These are phyloP conservation scores for Stegana nigrithorax DNA, from an alignment of 2,888 invertebrate genomes.

Conservation along the genomic window DNA sequence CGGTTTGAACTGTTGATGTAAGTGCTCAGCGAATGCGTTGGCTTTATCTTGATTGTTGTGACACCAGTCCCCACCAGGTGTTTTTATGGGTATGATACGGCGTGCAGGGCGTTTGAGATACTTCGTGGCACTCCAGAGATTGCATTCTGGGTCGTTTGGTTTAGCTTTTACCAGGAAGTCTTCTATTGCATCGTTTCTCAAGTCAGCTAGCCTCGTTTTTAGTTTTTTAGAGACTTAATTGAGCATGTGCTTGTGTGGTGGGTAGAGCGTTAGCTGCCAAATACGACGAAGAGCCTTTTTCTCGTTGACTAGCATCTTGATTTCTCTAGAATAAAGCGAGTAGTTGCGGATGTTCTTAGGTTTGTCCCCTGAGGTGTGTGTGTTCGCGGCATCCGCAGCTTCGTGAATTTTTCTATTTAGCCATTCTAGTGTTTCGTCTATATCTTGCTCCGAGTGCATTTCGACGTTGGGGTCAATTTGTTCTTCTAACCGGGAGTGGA, in stretches of 20 bases:
- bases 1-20: not conserved
- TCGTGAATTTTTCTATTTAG: not conserved
- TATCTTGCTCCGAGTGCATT: not conserved
- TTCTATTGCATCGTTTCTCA: no score
- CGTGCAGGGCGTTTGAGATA: no score
- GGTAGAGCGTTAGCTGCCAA: not conserved
- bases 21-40: not conserved
- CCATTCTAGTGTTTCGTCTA: not conserved
- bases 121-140: no score
- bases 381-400: not conserved
- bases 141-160: no score
- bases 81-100: no score
- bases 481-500: not conserved
- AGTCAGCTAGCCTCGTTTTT: no score
- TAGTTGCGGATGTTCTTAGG: not conserved
- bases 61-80: no score
- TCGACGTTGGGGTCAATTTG: not conserved
- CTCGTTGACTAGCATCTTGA: not conserved
- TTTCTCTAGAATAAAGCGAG: not conserved
- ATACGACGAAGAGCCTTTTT: not conserved
- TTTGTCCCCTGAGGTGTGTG: not conserved
- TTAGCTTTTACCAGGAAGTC: no score
- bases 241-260: not conserved
- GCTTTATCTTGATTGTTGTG: no score
- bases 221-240: not conserved